phyloP scores from a whole-genome alignment of 2,888 invertebrate species.

The Apodemia duryi region DNA sequence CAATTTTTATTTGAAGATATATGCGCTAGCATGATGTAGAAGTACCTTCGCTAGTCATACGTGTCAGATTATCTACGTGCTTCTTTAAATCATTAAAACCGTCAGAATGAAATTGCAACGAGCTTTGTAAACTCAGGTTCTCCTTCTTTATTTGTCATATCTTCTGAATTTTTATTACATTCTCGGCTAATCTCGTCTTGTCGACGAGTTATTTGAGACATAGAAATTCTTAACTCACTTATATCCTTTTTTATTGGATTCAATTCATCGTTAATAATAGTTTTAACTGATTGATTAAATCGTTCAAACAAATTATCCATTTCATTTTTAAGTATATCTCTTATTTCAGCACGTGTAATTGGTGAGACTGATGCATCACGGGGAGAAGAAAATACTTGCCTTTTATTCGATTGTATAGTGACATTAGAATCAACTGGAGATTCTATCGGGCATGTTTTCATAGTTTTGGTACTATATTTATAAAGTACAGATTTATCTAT shows the following conservation, averaged over 20 bases:
- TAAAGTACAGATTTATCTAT: no score
- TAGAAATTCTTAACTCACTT: not conserved
- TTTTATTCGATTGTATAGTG: not conserved
- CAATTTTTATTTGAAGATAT: conserved; percentile 6
- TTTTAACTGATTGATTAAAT: not conserved
- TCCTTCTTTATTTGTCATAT: not conserved
- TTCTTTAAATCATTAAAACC: not conserved
- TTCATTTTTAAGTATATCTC: not conserved
- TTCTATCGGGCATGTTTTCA: not conserved
- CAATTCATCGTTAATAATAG: not conserved
- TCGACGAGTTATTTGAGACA: not conserved
- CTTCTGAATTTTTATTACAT: not conserved
- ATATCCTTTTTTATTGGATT: not conserved
- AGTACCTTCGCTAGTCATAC: not conserved
- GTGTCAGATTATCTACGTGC: not conserved
- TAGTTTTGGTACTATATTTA: no score
- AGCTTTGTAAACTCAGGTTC: not conserved
- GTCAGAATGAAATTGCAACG: not conserved
- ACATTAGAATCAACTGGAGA: not conserved
- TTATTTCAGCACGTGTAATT: not conserved
- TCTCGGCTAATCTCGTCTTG: not conserved
- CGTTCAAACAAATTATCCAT: not conserved
- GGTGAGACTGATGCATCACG: not conserved
- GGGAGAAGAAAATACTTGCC: not conserved
- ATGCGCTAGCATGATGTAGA: not conserved